phyloP scores from a whole-genome alignment of 2,113 vertebrate species.

The Paradoxurus hermaphroditus region DNA sequence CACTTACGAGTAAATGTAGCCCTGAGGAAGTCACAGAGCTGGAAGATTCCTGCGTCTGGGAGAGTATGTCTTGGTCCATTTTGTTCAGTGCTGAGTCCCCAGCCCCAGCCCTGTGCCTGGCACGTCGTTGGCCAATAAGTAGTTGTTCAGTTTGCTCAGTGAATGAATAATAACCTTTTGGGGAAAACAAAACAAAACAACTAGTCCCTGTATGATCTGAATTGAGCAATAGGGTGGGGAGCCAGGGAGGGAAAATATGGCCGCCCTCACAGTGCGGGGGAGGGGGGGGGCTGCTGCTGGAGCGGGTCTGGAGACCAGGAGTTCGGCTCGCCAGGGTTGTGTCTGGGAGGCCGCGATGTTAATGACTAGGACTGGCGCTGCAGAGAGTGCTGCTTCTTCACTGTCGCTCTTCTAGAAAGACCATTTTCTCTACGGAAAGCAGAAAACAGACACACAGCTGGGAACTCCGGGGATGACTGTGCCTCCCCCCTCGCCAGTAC shows the following conservation, averaged over 20 bases:
- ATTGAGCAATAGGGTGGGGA: not conserved
- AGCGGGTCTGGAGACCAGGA: not conserved
- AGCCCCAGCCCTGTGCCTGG: not conserved
- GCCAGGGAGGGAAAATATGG: not conserved
- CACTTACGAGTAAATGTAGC: not conserved
- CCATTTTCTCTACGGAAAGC: not conserved
- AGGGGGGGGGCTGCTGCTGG: not conserved
- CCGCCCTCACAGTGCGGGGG: not conserved
- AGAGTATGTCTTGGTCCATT: not conserved
- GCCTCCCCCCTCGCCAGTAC: not conserved
- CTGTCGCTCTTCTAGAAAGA: constrained; percentile 50
- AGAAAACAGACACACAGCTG: not conserved
- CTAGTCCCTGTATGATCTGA: not conserved
- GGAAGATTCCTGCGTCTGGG: not conserved
- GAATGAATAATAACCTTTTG: not conserved
- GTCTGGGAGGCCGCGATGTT: not conserved
- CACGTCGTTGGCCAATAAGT: not conserved
- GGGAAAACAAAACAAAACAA: not conserved
- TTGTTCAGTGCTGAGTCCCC: not conserved
- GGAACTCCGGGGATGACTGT: not conserved
- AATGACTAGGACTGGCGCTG: not conserved
- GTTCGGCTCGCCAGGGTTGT: not conserved
- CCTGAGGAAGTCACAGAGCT: not conserved
- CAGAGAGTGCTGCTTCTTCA: not conserved
- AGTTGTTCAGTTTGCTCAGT: not conserved